Conservation (phyloP, 2,113 vertebrate species). For the Hemichromis elongatus region DNA sequence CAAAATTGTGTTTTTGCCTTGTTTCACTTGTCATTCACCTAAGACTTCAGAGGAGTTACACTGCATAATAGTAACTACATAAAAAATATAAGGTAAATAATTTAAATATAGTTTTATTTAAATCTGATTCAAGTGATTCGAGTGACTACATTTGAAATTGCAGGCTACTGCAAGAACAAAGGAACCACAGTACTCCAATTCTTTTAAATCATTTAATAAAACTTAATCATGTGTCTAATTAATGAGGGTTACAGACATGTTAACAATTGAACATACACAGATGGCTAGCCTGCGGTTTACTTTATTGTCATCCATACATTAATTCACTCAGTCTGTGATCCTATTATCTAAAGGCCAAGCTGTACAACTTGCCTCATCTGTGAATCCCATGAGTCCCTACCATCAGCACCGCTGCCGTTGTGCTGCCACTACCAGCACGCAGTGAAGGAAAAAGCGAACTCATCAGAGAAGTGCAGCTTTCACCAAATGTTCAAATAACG, state of each 20-base stretch:
- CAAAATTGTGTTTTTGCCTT: neutral
- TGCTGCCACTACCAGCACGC: neutral
- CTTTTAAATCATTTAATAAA: neutral
- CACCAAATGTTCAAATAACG: neutral
- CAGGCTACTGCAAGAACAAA: neutral
- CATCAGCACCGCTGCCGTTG: neutral
- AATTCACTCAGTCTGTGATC: neutral
- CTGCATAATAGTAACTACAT: neutral
- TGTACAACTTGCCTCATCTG: neutral
- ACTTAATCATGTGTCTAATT: neutral
- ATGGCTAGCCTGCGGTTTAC: neutral
- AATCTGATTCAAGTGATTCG: neutral
- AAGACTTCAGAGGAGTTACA: neutral
- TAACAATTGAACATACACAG: neutral
- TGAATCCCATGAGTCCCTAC: neutral
- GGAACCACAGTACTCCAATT: neutral
- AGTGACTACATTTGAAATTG: neutral
- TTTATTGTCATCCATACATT: neutral
- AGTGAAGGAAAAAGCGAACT: neutral
- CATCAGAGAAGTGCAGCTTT: neutral
- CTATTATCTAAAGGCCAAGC: neutral
- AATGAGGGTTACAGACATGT: neutral
- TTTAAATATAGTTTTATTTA: neutral
- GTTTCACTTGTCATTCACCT: neutral
- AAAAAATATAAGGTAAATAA: neutral